Base-by-base conservation (phyloP, 37 sponge, comb jelly and placozoan species). In the Haliclona indistincta region DNA sequence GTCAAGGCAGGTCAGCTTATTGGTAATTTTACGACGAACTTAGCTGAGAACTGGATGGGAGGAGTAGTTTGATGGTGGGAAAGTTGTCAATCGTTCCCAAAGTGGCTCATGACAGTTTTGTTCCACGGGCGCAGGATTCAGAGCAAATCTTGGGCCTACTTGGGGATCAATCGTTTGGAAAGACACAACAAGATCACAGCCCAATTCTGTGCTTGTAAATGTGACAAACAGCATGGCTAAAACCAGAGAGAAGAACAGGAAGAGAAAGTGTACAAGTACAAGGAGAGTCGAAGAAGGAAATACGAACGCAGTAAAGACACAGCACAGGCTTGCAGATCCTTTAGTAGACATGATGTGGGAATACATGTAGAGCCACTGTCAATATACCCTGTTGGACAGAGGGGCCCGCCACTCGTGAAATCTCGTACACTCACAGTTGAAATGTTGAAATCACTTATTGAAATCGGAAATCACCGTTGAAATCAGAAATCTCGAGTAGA, bases 41-140 rank as follows among this genome's bases (percentile, higher is more conserved):
- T 68, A 2, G 79, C 70, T 8, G 70, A 79, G 41, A 22, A 29
- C 1, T 79, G 79, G 79, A 79, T 79, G 79, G 35, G 68, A 19
- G 68, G 67, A 25, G 0, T 71, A 80, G 38, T 68, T 56, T 56
- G 70, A 79, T 79, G 70, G 79, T 22, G 70, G 79, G 34, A 68
- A 68, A 56, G 70, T 69, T 4, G 68, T 79, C 30, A 79, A 79
- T 35, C 28, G 69, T 13, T 56, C 60, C 4, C 80, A 79, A 26
- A 41, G 56, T 56, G 79, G 70, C 1, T 79, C 79, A 39, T 79
- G 69, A 49, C 34, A 79, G 43, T n/a, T 40, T 8, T 10, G 70
- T 5, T 79, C 70, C 29, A 56, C 49, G 60, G 79, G 62, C 6
- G 79, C 70, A 32, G 79, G 79, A 20, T 55, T 79, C 25, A 44